phyloP scores from a whole-genome alignment of 2,888 invertebrate species.

The Gandaritis pyraliata region DNA sequence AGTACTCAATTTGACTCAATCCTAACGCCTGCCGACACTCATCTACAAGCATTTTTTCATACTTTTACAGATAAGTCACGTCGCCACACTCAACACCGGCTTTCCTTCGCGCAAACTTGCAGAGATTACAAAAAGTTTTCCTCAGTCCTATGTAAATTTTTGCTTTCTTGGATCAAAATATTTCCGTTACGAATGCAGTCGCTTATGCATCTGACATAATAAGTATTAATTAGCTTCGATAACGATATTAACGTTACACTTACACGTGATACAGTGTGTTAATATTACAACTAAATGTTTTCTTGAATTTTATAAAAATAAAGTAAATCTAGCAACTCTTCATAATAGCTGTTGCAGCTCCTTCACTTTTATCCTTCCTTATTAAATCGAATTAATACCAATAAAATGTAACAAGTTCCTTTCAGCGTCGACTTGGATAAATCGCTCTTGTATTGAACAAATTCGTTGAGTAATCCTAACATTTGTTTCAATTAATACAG shows the following conservation, averaged over 20 bases:
- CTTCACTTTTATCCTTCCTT: constrained; percentile 24
- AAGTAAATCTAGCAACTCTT: neutral
- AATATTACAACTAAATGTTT: too few species aligned
- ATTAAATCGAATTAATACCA: constrained; percentile 57
- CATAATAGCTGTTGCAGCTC: constrained; percentile 2
- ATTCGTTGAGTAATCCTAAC: constrained; percentile 82
- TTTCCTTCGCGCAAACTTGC: constrained; percentile 41
- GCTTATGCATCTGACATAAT: constrained; percentile 41
- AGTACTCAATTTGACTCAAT: neutral
- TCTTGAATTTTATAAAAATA: neutral
- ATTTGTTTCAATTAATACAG: constrained; percentile 82
- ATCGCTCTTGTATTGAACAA: constrained; percentile 81
- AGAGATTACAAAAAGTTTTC: constrained; percentile 41
- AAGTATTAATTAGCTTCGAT: too few species aligned
- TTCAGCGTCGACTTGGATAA: constrained; percentile 76
- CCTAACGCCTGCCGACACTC: constrained; percentile 24
- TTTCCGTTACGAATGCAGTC: constrained; percentile 41
- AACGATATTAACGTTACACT: too few species aligned
- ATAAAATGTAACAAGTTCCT: constrained; percentile 68
- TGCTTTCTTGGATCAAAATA: constrained; percentile 48
- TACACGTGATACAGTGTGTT: too few species aligned
- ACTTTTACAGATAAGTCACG: constrained; percentile 73
- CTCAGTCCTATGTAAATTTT: constrained; percentile 44
- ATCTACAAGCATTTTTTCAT: constrained; percentile 40
- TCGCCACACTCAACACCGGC: constrained; percentile 46